These are phyloP conservation scores for Pseudomyrmex gracilis DNA, from an alignment of 1,140 invertebrate species.

Conservation along the genomic window DNA sequence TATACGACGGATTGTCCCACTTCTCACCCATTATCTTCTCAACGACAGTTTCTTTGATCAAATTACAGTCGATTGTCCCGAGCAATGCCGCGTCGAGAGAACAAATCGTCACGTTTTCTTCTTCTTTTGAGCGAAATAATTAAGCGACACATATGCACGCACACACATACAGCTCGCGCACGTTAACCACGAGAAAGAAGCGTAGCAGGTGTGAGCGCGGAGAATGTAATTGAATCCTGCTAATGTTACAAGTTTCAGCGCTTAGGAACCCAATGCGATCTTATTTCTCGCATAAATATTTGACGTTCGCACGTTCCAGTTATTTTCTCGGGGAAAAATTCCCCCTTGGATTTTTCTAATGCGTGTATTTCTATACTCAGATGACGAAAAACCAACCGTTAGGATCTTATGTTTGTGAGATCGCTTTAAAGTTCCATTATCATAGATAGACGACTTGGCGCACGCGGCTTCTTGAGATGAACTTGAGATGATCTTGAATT, in stretches of 20 bases:
- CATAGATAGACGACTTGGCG: too few species aligned
- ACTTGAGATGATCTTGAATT: too few species aligned
- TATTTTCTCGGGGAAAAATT: neutral
- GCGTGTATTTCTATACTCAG: too few species aligned
- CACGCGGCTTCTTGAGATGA: too few species aligned
- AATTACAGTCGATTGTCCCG: neutral
- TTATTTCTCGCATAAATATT: neutral
- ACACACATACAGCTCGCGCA: neutral
- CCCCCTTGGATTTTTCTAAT: too few species aligned
- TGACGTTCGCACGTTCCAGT: neutral
- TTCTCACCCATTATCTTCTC: slow-evolving; percentile 32
- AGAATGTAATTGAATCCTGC: slow-evolving; percentile 12
- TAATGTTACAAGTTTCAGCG: slow-evolving; percentile 17
- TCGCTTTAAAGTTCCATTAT: too few species aligned
- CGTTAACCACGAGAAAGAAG: slow-evolving; percentile 11
- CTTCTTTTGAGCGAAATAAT: neutral
- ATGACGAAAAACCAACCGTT: too few species aligned
- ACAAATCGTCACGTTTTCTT: too few species aligned
- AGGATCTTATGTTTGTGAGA: too few species aligned
- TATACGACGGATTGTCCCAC: slow-evolving; percentile 30
- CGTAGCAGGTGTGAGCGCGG: neutral
- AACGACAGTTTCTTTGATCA: slow-evolving; percentile 30
- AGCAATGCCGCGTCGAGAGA: too few species aligned
- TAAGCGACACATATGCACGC: neutral
- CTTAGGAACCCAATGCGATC: slow-evolving; percentile 1